A percentile compares a stretch with the other conserved stretches of the same genome.
Conservation (phyloP, 2,113 vertebrate species). For the Zapornia atra region DNA sequence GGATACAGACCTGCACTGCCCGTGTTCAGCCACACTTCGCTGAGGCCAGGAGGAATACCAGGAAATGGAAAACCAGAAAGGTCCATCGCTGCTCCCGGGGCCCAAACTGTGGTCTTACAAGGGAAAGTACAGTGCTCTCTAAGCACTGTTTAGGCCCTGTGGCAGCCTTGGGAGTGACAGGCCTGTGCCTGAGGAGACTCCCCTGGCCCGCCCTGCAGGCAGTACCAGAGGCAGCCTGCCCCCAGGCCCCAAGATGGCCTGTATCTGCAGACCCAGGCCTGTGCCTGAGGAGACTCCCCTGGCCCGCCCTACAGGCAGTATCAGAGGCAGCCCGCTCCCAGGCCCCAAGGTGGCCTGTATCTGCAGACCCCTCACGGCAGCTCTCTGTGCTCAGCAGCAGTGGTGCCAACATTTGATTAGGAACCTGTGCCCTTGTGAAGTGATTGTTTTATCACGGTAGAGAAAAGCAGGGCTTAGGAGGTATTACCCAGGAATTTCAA, state of each 20-base stretch:
- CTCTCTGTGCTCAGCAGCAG: not conserved
- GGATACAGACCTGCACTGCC: not conserved
- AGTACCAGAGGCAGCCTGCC: not conserved
- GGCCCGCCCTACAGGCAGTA: not conserved
- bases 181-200: not conserved
- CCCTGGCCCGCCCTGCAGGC: not conserved
- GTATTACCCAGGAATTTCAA: not conserved
- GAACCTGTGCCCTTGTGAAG: not conserved
- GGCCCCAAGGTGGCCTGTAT: not conserved
- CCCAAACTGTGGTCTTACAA: not conserved
- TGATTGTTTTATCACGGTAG: fast-evolving
- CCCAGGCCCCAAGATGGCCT: not conserved
- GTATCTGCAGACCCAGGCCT: not conserved
- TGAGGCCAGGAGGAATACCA: not conserved
- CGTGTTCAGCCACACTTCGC: fast-evolving
- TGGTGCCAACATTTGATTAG: not conserved
- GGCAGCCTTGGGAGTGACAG: too few species aligned
- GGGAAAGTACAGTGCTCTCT: not conserved
- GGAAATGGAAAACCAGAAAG: not conserved
- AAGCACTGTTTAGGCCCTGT: not conserved
- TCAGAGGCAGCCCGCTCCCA: not conserved
- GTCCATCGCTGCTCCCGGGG: not conserved
- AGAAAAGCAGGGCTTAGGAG: not conserved
- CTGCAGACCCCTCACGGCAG: not conserved
- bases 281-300: not conserved